Percentiles rank a stretch among this genome's conserved stretches.
phyloP scores from a whole-genome alignment of 2,113 vertebrate species.

The Globicephala melas region DNA sequence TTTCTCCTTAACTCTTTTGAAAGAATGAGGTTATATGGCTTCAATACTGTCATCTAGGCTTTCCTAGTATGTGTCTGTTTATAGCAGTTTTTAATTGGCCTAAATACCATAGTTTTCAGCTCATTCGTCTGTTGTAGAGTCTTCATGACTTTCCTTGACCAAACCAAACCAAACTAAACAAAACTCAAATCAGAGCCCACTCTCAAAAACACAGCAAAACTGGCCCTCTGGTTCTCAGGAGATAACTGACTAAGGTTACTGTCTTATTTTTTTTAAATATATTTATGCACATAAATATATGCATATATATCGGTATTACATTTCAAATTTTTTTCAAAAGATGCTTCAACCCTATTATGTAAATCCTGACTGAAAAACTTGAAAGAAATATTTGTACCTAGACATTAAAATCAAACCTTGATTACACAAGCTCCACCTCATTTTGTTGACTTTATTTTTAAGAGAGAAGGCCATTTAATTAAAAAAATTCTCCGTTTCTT shows the following conservation, averaged over 20 bases:
- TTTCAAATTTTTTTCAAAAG: constrained; percentile 36
- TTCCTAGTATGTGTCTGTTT: neutral
- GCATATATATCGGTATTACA: neutral
- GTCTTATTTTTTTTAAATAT: neutral
- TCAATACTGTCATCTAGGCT: neutral
- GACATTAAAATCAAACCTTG: constrained; percentile 14
- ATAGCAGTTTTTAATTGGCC: neutral
- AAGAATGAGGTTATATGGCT: neutral
- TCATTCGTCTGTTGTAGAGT: neutral
- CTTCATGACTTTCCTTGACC: neutral
- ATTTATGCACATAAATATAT: neutral
- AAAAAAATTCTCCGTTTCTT: constrained; percentile 34
- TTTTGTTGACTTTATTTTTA: constrained; percentile 61
- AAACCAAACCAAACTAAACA: neutral
- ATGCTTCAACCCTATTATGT: neutral
- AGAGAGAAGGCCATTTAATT: constrained; percentile 55
- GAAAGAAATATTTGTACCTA: neutral
- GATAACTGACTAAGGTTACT: neutral
- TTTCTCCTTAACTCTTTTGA: constrained; percentile 7
- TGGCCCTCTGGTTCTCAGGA: neutral
- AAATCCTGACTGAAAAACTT: neutral
- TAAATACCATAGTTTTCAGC: neutral
- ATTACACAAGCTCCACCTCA: neutral
- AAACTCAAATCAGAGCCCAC: neutral
- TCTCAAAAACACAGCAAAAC: neutral